Base-by-base conservation (phyloP, 2,797 vertebrate species). In the Centroberyx gerrardi region DNA sequence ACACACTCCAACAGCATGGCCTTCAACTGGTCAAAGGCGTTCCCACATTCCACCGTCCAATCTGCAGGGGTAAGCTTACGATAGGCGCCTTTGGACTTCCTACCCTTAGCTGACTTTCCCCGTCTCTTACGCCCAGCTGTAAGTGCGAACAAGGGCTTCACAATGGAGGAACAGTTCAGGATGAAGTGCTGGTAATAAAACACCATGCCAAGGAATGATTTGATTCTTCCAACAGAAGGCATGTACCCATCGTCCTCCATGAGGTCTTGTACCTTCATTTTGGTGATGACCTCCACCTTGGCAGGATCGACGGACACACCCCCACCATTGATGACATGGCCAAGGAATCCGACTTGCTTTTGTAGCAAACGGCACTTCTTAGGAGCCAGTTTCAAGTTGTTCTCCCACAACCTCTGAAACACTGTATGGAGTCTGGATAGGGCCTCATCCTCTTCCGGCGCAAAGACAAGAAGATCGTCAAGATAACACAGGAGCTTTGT, bases 121-220 rank as follows among this genome's bases (percentile, higher is more conserved):
- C 53, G 28, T 9, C 69, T 77, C 29, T 78, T 81, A 6, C 78
- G 73, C 1, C 70, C 74, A 5, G 76, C 72, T 8, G 78, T 81
- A 0, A 81, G 40, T 3, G 60, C 59, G 0, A 83, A 83, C 36
- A 76, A 44, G 1, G 68, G 76, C 31, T 76, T 80, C 0, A 78
- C 74, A 10, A 78, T 44, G 2, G 74, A 14, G 1, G 77, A 84
- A 13, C 64, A 76, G 3, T 48, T 18, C 0, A 55, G 69, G 6
- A 80, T 66, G 4, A 80, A 78, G 15, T 72, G 53, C 1, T 84
- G 61, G 40, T 74, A 77, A 8, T 66, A 77, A 14, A 73, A 69
- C 14, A 83, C 48, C 68, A 76, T 79, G 2, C 81, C 73, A 3
- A 80, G 12, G n/a, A 74, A 66, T 6, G 64, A 84, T 12, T 61